Conservation (phyloP, 2,113 vertebrate genomes). For the Hydrolagus affinis region DNA sequence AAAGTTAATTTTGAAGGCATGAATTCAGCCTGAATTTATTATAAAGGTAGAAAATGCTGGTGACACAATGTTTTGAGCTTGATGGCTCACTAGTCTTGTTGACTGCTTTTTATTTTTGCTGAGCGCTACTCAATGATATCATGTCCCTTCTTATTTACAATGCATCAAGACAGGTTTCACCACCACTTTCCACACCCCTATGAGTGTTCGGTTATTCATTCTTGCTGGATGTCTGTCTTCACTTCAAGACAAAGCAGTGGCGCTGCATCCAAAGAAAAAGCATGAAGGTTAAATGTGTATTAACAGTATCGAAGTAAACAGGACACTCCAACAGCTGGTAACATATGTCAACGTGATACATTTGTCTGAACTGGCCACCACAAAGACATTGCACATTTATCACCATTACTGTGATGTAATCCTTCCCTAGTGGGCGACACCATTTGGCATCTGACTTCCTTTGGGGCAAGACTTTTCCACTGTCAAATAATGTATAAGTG, state of each 20-base stretch:
- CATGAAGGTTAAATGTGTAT: not conserved
- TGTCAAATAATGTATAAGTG: not conserved
- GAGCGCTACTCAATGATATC: too few relatives aligned
- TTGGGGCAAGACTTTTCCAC: not conserved
- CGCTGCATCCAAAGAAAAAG: not conserved
- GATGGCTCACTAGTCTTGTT: too few relatives aligned
- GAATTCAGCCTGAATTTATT: too few relatives aligned
- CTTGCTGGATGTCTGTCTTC: too few relatives aligned
- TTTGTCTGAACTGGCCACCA: not conserved
- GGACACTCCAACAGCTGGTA: not conserved
- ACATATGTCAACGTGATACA: constrained; percentile 8
- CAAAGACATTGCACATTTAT: not conserved
- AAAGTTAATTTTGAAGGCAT: too few relatives aligned
- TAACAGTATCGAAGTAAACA: not conserved
- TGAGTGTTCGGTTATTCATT: too few relatives aligned
- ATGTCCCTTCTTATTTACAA: too few relatives aligned
- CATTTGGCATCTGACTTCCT: not conserved
- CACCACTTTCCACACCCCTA: too few relatives aligned
- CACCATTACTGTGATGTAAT: not conserved
- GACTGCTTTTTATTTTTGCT: too few relatives aligned
- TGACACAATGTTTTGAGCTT: too few relatives aligned
- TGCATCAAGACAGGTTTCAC: too few relatives aligned
- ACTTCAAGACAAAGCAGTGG: not conserved
- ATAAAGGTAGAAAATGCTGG: too few relatives aligned
- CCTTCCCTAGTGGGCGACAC: not conserved